Evolutionary conservation across 23 tunicate genomes (phyloP).

Genomic region (Oikopleura albicans): DNA sequence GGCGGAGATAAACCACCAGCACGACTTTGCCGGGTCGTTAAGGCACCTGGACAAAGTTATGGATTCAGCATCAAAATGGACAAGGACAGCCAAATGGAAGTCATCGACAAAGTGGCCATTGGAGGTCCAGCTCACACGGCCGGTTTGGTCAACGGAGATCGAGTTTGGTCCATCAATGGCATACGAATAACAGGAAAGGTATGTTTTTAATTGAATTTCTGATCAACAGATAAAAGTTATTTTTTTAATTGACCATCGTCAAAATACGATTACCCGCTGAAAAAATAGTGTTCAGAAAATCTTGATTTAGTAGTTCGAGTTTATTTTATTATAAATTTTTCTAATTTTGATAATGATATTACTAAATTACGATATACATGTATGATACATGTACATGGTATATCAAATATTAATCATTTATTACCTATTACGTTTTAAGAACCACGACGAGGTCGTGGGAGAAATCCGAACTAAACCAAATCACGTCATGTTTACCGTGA

Average conservation of each 20-base stretch:
- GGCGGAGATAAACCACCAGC: neutral
- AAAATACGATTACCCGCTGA: too few relatives aligned
- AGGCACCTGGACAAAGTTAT: neutral
- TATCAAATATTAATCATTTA: too few relatives aligned
- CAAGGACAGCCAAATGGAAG: neutral
- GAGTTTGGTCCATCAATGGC: neutral
- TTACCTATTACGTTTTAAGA: too few relatives aligned
- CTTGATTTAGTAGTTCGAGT: too few relatives aligned
- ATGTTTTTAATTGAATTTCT: too few relatives aligned
- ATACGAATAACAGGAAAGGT: neutral
- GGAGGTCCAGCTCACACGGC: neutral
- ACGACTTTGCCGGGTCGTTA: neutral
- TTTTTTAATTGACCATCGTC: too few relatives aligned
- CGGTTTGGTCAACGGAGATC: neutral
- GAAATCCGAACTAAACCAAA: neutral
- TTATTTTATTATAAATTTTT: too few relatives aligned
- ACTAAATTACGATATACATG: too few relatives aligned
- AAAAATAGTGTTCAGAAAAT: too few relatives aligned
- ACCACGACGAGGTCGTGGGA: neutral
- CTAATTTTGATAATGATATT: too few relatives aligned
- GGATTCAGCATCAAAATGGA: slow-evolving; percentile 1
- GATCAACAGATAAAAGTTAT: too few relatives aligned
- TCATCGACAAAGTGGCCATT: neutral
- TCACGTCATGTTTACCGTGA: neutral
- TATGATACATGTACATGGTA: too few relatives aligned